Evolutionary conservation across 2,888 invertebrate genomes (phyloP).

Genomic region (Leptopilina syphax): DNA sequence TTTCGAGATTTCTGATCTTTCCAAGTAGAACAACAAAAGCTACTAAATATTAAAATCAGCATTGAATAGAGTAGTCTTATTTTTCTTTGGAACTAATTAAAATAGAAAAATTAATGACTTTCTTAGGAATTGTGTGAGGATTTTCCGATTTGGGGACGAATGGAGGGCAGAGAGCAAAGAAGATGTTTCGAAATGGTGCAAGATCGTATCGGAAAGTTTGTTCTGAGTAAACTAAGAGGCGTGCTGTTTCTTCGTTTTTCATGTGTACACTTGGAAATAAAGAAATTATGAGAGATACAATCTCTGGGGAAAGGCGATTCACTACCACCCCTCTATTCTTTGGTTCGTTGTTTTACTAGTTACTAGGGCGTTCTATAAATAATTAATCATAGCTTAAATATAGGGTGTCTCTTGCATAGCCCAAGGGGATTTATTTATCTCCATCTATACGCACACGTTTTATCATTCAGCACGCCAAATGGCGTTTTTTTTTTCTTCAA

Average conservation of each 20-base stretch:
- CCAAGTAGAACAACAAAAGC: no score
- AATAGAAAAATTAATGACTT: not conserved
- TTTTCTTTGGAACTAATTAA: no score
- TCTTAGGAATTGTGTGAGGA: not conserved
- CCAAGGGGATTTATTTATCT: constrained; percentile 42
- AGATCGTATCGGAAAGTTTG: constrained; percentile 23
- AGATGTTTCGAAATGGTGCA: not conserved
- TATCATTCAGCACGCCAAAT: constrained; percentile 18
- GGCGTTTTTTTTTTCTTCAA: constrained; percentile 6
- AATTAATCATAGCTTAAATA: constrained; percentile 71
- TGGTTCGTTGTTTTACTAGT: constrained; percentile 54
- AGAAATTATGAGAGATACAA: constrained; percentile 61
- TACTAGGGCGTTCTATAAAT: constrained; percentile 64
- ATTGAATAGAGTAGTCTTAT: no score
- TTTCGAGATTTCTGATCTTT: no score
- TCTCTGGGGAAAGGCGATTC: constrained; percentile 54
- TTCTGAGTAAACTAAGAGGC: constrained; percentile 38
- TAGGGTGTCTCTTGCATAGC: constrained; percentile 60
- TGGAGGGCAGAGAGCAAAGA: constrained; percentile 1
- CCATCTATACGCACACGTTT: not conserved
- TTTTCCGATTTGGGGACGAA: not conserved
- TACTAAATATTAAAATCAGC: no score
- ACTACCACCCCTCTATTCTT: constrained; percentile 30
- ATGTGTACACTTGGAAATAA: constrained; percentile 56
- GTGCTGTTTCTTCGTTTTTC: constrained; percentile 49